phyloP scores from a whole-genome alignment of 1,140 invertebrate species.

The Solen grandis region DNA sequence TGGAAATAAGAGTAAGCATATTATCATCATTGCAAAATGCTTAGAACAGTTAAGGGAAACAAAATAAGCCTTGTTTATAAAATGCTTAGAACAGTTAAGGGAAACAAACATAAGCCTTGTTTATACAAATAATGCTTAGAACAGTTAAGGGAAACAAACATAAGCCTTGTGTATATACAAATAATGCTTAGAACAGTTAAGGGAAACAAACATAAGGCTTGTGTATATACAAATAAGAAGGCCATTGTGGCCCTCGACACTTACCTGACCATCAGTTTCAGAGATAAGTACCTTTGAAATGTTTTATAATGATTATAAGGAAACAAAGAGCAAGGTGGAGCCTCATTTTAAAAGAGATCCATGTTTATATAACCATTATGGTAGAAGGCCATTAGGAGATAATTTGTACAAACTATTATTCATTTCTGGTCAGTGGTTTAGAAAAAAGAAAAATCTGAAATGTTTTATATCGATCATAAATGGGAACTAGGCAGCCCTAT shows the following conservation, averaged over 20 bases:
- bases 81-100: slow-evolving; percentile 54
- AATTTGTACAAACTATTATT: too few relatives aligned
- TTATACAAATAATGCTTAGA: slow-evolving; percentile 54
- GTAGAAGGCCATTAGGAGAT: too few relatives aligned
- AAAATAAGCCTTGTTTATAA: slow-evolving; percentile 32
- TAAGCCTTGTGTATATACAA: slow-evolving; percentile 29
- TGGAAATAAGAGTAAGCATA: slow-evolving; percentile 36
- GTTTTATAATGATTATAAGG: too few relatives aligned
- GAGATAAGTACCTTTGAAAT: too few relatives aligned
- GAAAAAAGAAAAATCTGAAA: too few relatives aligned
- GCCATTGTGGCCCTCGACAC: not conserved
- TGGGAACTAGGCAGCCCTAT: too few relatives aligned
- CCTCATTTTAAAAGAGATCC: too few relatives aligned
- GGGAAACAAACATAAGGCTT: not conserved
- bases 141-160: slow-evolving; percentile 26
- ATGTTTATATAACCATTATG: too few relatives aligned
- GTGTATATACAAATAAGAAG: not conserved
- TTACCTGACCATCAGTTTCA: not conserved
- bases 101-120: not conserved
- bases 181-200: slow-evolving; percentile 51
- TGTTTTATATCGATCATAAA: too few relatives aligned
- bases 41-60: slow-evolving; percentile 33
- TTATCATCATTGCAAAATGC: slow-evolving; percentile 67
- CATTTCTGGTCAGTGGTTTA: too few relatives aligned
- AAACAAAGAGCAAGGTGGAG: too few relatives aligned